Evolutionary conservation across 2,113 vertebrate genomes (phyloP).

Genomic region (Cyprinodon tularosa): DNA sequence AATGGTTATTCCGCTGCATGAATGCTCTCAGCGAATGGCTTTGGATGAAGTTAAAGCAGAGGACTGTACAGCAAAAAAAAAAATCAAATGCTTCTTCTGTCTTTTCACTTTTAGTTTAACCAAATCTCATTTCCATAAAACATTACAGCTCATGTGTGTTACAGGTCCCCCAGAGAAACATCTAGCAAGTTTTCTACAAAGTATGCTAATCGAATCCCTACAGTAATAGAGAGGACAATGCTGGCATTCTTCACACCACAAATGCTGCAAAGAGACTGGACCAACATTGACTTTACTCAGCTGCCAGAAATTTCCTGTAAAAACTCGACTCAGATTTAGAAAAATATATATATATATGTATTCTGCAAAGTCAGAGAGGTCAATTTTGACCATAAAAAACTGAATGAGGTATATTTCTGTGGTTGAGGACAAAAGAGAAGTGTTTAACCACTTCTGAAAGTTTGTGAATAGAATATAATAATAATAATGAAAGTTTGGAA

Average conservation of each 20-base stretch:
- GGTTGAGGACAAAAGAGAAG: background rate
- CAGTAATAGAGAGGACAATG: constrained; percentile 7
- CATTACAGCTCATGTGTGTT: constrained; percentile 1
- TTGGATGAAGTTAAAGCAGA: background rate
- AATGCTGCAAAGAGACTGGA: constrained; percentile 9
- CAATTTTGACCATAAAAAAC: constrained; percentile 2
- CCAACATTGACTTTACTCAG: constrained; percentile 13
- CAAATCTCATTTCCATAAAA: constrained; percentile 2
- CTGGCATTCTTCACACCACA: constrained; percentile 18
- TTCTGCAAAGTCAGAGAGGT: background rate
- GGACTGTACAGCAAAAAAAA: background rate
- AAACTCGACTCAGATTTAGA: background rate
- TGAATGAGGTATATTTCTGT: background rate
- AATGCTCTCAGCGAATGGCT: background rate
- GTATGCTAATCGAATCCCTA: constrained; percentile 3
- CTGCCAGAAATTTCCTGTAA: background rate
- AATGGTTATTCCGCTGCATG: background rate
- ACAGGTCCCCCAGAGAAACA: background rate
- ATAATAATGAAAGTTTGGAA: background rate
- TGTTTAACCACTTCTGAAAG: background rate
- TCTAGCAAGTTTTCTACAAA: background rate
- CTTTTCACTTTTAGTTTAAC: constrained; percentile 1
- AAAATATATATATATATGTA: background rate
- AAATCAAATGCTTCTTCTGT: constrained; percentile 2
- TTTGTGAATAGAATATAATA: background rate